Percentiles rank a stretch among this genome's conserved stretches.
Conservation (phyloP, 2,113 vertebrate species). For the Pardalotus punctatus region DNA sequence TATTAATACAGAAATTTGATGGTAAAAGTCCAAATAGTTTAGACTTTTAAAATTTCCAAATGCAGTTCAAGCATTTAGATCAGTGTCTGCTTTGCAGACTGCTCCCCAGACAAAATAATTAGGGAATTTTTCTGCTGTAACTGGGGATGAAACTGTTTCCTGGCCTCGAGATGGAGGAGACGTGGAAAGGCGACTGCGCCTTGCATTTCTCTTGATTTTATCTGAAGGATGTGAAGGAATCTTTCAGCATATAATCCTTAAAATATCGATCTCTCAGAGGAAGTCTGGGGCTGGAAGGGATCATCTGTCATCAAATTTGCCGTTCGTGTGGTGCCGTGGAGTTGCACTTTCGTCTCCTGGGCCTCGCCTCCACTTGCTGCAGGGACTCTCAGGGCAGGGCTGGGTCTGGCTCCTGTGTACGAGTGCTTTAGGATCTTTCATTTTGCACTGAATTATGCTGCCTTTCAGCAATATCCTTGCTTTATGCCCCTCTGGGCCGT, state of each 20-base stretch:
- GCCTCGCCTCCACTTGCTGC: background rate
- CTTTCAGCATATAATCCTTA: conserved; percentile 3
- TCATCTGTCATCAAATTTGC: background rate
- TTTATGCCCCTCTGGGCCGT: background rate
- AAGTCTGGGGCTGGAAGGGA: background rate
- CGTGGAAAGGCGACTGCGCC: background rate
- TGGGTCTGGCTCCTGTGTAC: rapidly evolving
- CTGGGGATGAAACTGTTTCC: background rate
- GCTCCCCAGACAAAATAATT: background rate
- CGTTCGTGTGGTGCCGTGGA: rapidly evolving
- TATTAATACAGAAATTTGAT: background rate
- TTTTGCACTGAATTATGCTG: background rate
- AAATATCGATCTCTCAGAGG: background rate
- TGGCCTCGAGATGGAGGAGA: background rate
- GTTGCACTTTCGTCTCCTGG: background rate
- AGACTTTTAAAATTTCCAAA: background rate
- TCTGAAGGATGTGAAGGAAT: background rate
- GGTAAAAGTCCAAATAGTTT: background rate
- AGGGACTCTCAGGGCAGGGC: background rate
- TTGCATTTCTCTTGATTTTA: background rate
- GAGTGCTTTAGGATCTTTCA: background rate
- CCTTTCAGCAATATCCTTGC: background rate
- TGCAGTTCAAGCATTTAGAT: background rate
- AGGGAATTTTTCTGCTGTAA: conserved; percentile 2
- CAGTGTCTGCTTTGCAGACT: background rate